Evolutionary conservation across 2,113 vertebrate genomes (phyloP), one percentile per base, ranked within the genome.

Genomic region (Cisticola juncidis): DNA sequence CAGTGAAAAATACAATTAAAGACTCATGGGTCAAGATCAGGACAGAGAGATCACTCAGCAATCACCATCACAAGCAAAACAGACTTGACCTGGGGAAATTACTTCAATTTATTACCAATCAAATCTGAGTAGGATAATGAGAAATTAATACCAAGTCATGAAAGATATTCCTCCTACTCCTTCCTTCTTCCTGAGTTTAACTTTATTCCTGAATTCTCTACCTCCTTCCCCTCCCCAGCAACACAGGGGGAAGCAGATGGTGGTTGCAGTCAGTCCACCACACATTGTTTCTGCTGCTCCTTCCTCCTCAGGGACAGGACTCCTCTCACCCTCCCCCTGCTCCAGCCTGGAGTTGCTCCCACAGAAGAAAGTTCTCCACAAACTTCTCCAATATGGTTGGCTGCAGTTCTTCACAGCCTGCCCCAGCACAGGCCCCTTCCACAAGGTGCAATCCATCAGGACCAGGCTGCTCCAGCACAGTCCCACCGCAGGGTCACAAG

Each of bases 261-360:
- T 25, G 9, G 35, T 24, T 44, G 23, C 22, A 51, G 28, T 21
- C 77, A 73, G 23, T 23, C 54, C 58, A 57, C 8, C 42, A 33
- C 13, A 11, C 0, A 0, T 38, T 4, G 10, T 22, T 64, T 50
- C 44, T 65, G 50, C 35, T 0, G 0, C 13, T 51, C 51, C 60
- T 40, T 38, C 53, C 23, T 74, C 61, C 16, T 45, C 23, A 45
- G 33, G 23, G 28, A 38, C 22, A 29, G 8, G 29, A 68, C 20
- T n/a, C 18, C 44, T 73, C 33, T 51, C 5, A 19, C 35, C 29
- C 53, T 53, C 28, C 38, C 69, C 35, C n/a, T 45, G 38, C 45
- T 58, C 15, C 45, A 88, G 23, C 1, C 0, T 21, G 20, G 38
- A 28, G 7, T 2, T 33, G 23, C 38, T 81, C 38, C 61, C 61